Evolutionary conservation across 1,140 invertebrate genomes (phyloP).

Genomic region (Temnothorax curvispinosus): DNA sequence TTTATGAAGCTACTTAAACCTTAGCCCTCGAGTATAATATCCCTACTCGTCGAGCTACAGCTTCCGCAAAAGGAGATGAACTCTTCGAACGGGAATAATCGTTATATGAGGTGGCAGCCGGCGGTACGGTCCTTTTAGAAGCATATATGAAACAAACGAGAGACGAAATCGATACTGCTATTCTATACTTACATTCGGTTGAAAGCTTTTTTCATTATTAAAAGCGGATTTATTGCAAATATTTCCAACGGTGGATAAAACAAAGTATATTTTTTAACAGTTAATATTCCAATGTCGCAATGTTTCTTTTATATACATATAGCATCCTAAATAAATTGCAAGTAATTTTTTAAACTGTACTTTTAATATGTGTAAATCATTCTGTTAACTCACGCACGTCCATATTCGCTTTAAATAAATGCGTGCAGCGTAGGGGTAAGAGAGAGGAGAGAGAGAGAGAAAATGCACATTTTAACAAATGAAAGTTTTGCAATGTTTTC

Average conservation of each 20-base stretch:
- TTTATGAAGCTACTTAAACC: slow-evolving; percentile 73
- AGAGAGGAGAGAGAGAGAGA: no score
- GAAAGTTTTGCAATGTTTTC: slow-evolving; percentile 17
- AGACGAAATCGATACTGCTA: background rate
- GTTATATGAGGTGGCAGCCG: slow-evolving; percentile 37
- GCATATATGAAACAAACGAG: slow-evolving; percentile 40
- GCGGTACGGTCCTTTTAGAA: slow-evolving; percentile 6
- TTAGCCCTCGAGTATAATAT: slow-evolving; percentile 61
- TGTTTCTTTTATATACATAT: background rate
- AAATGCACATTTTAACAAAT: slow-evolving; percentile 45
- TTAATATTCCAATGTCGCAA: background rate
- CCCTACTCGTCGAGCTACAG: slow-evolving; percentile 2
- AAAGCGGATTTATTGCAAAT: background rate
- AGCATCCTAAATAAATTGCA: background rate
- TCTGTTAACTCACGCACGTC: background rate
- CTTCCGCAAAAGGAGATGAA: slow-evolving; percentile 54
- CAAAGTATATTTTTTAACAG: background rate
- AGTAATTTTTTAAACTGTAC: background rate
- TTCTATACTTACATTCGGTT: background rate
- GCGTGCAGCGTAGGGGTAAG: no score
- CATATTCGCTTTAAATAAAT: slow-evolving; percentile 5
- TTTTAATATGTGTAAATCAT: background rate
- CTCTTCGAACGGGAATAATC: slow-evolving; percentile 66
- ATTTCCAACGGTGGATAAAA: no score
- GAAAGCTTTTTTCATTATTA: background rate